Conservation (phyloP, 1,140 invertebrate species). For the Drosophila lacteicornis region DNA sequence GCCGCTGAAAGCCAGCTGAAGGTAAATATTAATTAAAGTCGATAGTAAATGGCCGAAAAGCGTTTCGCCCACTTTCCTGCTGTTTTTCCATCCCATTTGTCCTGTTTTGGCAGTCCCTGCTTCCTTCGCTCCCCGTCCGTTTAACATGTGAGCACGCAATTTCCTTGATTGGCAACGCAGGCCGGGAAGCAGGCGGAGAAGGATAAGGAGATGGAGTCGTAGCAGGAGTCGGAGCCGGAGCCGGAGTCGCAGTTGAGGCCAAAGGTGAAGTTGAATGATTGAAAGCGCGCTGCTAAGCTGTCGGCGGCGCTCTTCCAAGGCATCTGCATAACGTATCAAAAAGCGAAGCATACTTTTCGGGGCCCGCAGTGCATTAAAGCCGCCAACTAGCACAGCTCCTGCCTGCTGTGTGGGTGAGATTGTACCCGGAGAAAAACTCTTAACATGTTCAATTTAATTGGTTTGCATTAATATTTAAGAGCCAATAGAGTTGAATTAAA, state of each 20-base stretch:
- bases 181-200: not conserved
- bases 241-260: conserved; percentile 1
- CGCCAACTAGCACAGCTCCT: not conserved
- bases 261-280: conserved; percentile 60
- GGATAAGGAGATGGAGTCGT: not conserved
- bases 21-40: conserved; percentile 80
- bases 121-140: conserved; percentile 26
- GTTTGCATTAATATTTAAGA: too few species aligned
- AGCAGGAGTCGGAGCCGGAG: not conserved
- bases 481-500: too few species aligned
- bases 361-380: conserved; percentile 38
- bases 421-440: not conserved
- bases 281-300: conserved; percentile 60
- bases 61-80: conserved; percentile 52
- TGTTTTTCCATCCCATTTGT: conserved; percentile 45
- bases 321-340: conserved; percentile 69
- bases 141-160: conserved; percentile 80
- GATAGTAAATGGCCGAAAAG: conserved; percentile 76
- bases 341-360: conserved; percentile 67
- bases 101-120: conserved; percentile 17
- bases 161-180: conserved; percentile 74
- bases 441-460: not conserved
- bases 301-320: conserved; percentile 26
- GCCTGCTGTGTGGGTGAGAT: not conserved
- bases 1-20: conserved; percentile 52